A percentile compares a stretch with the other conserved stretches of the same genome.
These are phyloP conservation scores for Mechanitis messenoides DNA, from an alignment of 2,888 invertebrate species.

Conservation along the genomic window DNA sequence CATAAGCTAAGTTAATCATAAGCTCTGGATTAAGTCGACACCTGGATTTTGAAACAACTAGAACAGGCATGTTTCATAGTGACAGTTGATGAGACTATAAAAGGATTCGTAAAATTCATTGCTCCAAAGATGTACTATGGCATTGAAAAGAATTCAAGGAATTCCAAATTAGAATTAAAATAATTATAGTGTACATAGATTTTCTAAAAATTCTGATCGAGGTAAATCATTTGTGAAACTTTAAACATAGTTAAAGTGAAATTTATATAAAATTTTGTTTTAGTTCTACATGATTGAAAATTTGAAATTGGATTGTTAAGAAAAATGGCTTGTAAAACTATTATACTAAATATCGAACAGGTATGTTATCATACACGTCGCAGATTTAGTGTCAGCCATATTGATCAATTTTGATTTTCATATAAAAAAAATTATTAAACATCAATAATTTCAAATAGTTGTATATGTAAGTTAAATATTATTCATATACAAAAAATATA, in stretches of 20 bases:
- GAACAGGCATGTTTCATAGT: conserved; percentile 13
- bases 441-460: too few species aligned
- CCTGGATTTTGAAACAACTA: conserved; percentile 11
- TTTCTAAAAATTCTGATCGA: neutral
- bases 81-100: conserved; percentile 7
- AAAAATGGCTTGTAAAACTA: too few species aligned
- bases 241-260: neutral
- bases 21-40: conserved; percentile 10
- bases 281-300: too few species aligned
- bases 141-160: neutral
- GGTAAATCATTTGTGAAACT: neutral
- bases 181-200: neutral
- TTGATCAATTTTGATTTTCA: too few species aligned
- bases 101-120: conserved; percentile 11
- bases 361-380: too few species aligned
- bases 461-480: too few species aligned
- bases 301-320: too few species aligned
- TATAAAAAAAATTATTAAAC: too few species aligned
- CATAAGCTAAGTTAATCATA: neutral
- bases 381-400: too few species aligned
- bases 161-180: neutral
- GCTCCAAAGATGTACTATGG: neutral
- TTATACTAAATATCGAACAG: too few species aligned
- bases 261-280: too few species aligned
- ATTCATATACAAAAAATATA: too few species aligned